A percentile compares a stretch with the other conserved stretches of the same genome.
Conservation (phyloP, 2,797 vertebrate species). For the Eutrigla gurnardus region DNA sequence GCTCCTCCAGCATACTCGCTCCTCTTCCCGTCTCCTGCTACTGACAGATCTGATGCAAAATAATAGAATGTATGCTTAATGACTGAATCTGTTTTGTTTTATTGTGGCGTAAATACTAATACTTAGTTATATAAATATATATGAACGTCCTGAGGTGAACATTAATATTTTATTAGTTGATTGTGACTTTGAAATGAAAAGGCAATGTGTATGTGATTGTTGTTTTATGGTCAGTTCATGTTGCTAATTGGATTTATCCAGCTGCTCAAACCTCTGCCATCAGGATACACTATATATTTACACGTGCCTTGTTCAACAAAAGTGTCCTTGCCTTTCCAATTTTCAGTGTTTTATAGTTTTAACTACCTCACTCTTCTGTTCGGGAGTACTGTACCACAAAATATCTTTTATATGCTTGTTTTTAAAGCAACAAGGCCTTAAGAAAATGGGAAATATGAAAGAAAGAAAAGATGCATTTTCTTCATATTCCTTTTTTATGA, state of each 20-base stretch:
- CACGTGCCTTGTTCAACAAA: conserved; percentile 34
- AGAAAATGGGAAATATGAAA: no score
- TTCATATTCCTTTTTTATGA: no score
- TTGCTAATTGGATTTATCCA: neutral
- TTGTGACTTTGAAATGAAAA: conserved; percentile 1
- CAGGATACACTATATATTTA: conserved; percentile 11
- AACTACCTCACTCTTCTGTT: conserved; percentile 28
- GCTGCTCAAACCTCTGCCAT: neutral
- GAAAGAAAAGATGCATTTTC: neutral
- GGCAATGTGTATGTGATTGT: neutral
- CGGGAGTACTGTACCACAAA: neutral
- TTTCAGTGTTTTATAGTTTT: neutral
- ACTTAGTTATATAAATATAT: no score
- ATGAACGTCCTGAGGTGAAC: no score
- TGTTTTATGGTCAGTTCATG: conserved; percentile 1
- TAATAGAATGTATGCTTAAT: conserved; percentile 7
- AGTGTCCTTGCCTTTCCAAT: neutral
- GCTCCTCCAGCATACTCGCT: conserved; percentile 69
- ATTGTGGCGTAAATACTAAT: neutral
- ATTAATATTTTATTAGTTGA: no score
- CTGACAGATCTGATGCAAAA: conserved; percentile 34
- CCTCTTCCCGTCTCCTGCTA: conserved; percentile 59
- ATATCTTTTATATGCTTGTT: neutral
- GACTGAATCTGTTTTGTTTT: neutral
- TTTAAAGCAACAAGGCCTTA: neutral